A percentile compares a stretch with the other conserved stretches of the same genome.
Conservation (phyloP, 2,888 invertebrate species). For the Thera britannica region DNA sequence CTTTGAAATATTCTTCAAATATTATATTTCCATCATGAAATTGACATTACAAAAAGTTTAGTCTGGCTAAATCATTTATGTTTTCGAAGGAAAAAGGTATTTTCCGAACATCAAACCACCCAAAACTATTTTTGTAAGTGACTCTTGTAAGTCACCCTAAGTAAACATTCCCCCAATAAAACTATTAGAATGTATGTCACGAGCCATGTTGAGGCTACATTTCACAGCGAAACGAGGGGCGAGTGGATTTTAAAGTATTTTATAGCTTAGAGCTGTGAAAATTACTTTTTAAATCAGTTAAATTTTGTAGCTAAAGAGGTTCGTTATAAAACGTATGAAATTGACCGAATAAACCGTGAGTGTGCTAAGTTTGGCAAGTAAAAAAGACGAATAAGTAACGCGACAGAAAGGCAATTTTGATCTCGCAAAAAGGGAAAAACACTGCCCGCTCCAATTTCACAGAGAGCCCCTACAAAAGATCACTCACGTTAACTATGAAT, state of each 20-base stretch:
- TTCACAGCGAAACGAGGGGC: conserved; percentile 59
- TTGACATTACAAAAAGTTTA: neutral
- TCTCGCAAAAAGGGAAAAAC: conserved; percentile 75
- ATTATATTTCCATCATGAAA: too few relatives aligned
- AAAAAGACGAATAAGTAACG: conserved; percentile 39
- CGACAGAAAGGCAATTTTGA: conserved; percentile 69
- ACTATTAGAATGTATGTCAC: conserved; percentile 82
- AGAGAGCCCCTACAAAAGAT: conserved; percentile 82
- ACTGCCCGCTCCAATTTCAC: conserved; percentile 78
- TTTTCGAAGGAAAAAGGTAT: conserved; percentile 5
- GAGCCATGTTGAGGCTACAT: conserved; percentile 60
- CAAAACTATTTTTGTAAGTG: conserved; percentile 36
- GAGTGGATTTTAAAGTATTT: conserved; percentile 62
- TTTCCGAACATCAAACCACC: conserved; percentile 21
- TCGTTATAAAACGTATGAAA: neutral
- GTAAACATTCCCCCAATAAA: conserved; percentile 57
- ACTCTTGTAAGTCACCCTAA: conserved; percentile 43
- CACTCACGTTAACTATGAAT: conserved; percentile 83
- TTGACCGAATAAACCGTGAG: conserved; percentile 8
- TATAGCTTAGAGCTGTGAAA: conserved; percentile 39
- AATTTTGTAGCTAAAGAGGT: conserved; percentile 9
- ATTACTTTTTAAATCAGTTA: conserved; percentile 40
- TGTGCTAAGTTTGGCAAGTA: conserved; percentile 12
- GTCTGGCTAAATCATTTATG: neutral
- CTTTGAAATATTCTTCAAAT: too few relatives aligned